Evolutionary conservation across 2,888 invertebrate species (phyloP), one percentile per base, ranked within the genome.

Genomic region (Noctua comes): DNA sequence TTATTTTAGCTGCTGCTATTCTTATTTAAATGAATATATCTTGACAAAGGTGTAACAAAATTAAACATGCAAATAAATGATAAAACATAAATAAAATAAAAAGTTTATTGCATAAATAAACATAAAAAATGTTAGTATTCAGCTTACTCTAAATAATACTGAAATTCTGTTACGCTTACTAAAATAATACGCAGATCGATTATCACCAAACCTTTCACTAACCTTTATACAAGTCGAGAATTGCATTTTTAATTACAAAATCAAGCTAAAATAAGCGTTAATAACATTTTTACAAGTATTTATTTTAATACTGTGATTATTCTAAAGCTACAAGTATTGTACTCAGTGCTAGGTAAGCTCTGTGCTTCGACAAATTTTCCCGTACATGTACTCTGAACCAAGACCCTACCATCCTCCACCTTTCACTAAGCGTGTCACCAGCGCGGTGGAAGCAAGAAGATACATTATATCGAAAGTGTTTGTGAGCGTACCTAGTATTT

Each of bases 261-360:
- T 80, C 83, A 83, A 83, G 86, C 84, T 85, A 79, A 59, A 68
- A 43, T n/a, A 72, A 80, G 81, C 75, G 74, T 85, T 82, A 75
- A 70, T 79, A 77, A 78, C 57, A 83, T 69, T 40, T 73, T 74
- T 82, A 82, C 70, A 79, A 65, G 27, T 77, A 70, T 59, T 46
- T 76, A 43, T 40, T 74, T 78, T 21, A 66, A 74, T 73, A 78
- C 54, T 70, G 70, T 80, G 68, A 77, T 93, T 92, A 97, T 86
- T 97, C 97, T 89, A 96, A 91, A 77, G 95, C 95, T 83, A 96
- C 96, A 79, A 96, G 85, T 85, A 97, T 85, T 68, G 95, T 92
- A 91, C 95, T 96, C 74, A 97, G 89, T 65, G 95, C 94, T 90
- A 93, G 86, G 88, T 96, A 97, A 90, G 95, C 94, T 84, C 95